Evolutionary conservation across 2,797 vertebrate genomes (phyloP).

Genomic region (Dermochelys coriacea): DNA sequence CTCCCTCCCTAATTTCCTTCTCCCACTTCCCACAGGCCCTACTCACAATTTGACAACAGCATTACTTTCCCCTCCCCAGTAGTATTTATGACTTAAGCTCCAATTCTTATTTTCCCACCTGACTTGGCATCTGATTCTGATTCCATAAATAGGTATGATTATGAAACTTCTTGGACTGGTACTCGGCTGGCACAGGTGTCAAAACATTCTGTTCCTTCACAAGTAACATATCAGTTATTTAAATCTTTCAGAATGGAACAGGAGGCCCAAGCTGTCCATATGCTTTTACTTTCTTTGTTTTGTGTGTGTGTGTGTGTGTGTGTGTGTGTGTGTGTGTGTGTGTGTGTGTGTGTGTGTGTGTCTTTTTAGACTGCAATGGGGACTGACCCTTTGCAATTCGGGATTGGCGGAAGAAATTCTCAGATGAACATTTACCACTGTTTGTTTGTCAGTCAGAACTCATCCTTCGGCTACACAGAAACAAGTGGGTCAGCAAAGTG

Average conservation of each 20-base stretch:
- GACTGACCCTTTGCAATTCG: neutral
- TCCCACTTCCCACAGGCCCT: neutral
- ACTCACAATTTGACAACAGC: constrained; percentile 31
- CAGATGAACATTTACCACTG: neutral
- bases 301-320: neutral
- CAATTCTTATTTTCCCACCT: constrained; percentile 67
- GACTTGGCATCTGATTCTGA: constrained; percentile 65
- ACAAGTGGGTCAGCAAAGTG: neutral
- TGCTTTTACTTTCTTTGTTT: constrained; percentile 35
- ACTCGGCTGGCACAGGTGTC: constrained; percentile 57
- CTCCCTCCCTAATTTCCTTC: constrained; percentile 62
- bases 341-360: neutral
- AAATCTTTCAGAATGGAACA: constrained; percentile 32
- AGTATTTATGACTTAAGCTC: constrained; percentile 40
- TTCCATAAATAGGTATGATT: constrained; percentile 47
- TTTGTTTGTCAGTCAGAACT: neutral
- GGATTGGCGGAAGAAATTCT: neutral
- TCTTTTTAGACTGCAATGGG: neutral
- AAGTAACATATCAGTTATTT: constrained; percentile 23
- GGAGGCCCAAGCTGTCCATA: neutral
- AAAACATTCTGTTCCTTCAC: constrained; percentile 60
- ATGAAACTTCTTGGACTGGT: constrained; percentile 2
- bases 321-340: neutral
- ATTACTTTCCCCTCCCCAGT: neutral
- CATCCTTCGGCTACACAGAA: neutral